These are phyloP conservation scores for Atherix ibis DNA, from an alignment of 2,888 invertebrate species.

Conservation along the genomic window DNA sequence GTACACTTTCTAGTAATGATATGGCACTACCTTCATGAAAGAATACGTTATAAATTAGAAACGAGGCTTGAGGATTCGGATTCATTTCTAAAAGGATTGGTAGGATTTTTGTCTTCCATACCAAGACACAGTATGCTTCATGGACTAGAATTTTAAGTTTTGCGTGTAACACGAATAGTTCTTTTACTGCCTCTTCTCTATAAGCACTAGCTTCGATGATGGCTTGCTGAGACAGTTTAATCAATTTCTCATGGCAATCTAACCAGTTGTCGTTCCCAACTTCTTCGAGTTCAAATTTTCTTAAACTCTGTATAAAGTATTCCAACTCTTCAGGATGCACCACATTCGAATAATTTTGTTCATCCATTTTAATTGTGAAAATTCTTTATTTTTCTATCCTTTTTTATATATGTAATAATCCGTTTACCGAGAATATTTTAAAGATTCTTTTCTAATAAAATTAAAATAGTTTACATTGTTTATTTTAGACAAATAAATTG, in stretches of 20 bases:
- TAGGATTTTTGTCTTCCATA: slow-evolving; percentile 74
- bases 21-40: slow-evolving; percentile 67
- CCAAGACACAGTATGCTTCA: slow-evolving; percentile 65
- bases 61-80: slow-evolving; percentile 50
- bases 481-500: too few species aligned
- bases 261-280: slow-evolving; percentile 65
- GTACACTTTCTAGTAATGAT: slow-evolving; percentile 63
- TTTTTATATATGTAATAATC: too few species aligned
- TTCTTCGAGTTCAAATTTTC: slow-evolving; percentile 44
- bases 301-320: slow-evolving; percentile 54
- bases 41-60: slow-evolving; percentile 62
- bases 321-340: slow-evolving; percentile 56
- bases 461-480: too few species aligned
- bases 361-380: slow-evolving; percentile 32
- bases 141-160: slow-evolving; percentile 50
- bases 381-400: too few species aligned
- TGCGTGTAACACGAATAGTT: slow-evolving; percentile 44
- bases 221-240: slow-evolving; percentile 79
- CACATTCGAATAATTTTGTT: slow-evolving; percentile 37
- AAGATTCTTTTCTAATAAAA: too few species aligned
- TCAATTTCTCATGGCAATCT: slow-evolving; percentile 64
- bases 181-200: slow-evolving; percentile 73
- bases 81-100: slow-evolving; percentile 56
- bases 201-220: slow-evolving; percentile 60
- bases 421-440: too few species aligned